Evolutionary conservation across 2,888 invertebrate species (phyloP).

Genomic region (Agrochola lychnidis): DNA sequence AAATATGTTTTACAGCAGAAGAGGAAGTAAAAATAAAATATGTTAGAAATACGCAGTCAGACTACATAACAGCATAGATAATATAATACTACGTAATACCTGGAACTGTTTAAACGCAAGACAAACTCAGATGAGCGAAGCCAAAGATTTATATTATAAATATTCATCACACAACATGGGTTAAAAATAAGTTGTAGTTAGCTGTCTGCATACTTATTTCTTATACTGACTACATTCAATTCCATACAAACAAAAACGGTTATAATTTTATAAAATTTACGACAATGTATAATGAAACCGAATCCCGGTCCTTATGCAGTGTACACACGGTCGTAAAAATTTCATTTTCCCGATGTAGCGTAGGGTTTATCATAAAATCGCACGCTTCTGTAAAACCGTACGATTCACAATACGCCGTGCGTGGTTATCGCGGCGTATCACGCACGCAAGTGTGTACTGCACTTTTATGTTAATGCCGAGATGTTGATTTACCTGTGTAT

Average conservation of each 20-base stretch:
- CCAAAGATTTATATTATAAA: background rate
- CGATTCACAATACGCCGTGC: constrained; percentile 13
- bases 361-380: constrained; percentile 51
- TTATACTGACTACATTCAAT: background rate
- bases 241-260: constrained; percentile 14
- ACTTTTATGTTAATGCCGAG: constrained; percentile 35
- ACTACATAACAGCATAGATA: no score
- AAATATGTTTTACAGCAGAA: background rate
- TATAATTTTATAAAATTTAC: constrained; percentile 38
- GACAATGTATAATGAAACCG: constrained; percentile 30
- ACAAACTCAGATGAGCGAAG: background rate
- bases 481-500: constrained; percentile 17
- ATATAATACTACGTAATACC: no score
- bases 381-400: constrained; percentile 25
- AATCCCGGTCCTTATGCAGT: constrained; percentile 24
- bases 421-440: constrained; percentile 41
- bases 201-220: background rate
- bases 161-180: background rate
- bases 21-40: background rate
- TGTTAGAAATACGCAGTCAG: no score
- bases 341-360: constrained; percentile 31
- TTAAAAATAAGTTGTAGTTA: background rate
- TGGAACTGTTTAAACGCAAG: background rate
- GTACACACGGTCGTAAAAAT: constrained; percentile 50
- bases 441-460: constrained; percentile 44